Conservation (phyloP, 1,140 invertebrate genomes). For the Thalassaphorura encarpata region DNA sequence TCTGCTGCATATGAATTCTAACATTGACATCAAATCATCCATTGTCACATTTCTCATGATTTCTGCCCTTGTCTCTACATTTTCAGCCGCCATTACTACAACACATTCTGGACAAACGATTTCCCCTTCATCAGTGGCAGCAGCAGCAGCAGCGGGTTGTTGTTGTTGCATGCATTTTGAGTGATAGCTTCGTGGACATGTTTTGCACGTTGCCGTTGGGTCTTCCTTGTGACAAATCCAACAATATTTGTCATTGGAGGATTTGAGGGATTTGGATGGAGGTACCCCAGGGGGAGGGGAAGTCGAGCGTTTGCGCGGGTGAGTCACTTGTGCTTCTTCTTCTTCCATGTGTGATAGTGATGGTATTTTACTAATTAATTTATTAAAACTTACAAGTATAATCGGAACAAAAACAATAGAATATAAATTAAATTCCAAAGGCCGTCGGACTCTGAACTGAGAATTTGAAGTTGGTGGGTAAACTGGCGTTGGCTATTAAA, state of each 20-base stretch:
- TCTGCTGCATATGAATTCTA: conserved; percentile 60
- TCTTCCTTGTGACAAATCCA: conserved; percentile 74
- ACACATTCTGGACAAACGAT: conserved; percentile 75
- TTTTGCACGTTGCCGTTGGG: conserved; percentile 55
- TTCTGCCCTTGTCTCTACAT: conserved; percentile 48
- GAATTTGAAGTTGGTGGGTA: too few relatives aligned
- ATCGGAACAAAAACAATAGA: too few relatives aligned
- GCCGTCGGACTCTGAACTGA: too few relatives aligned
- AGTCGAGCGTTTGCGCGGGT: too few relatives aligned
- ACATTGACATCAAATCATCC: conserved; percentile 59
- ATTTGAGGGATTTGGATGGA: too few relatives aligned
- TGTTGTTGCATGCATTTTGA: conserved; percentile 51
- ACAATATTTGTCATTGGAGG: conserved; percentile 74
- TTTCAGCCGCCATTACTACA: conserved; percentile 64
- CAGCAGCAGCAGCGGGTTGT: conserved; percentile 34
- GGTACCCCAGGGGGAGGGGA: too few relatives aligned
- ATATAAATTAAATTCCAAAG: too few relatives aligned
- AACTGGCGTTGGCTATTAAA: too few relatives aligned
- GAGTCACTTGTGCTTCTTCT: too few relatives aligned
- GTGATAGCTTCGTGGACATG: conserved; percentile 78
- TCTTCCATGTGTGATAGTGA: too few relatives aligned
- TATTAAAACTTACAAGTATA: too few relatives aligned
- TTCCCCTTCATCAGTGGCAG: conserved; percentile 42
- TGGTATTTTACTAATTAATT: too few relatives aligned
- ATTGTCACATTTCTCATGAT: conserved; percentile 56